Base-by-base conservation (phyloP, 2,797 vertebrate species). In the Labeo calbasu region DNA sequence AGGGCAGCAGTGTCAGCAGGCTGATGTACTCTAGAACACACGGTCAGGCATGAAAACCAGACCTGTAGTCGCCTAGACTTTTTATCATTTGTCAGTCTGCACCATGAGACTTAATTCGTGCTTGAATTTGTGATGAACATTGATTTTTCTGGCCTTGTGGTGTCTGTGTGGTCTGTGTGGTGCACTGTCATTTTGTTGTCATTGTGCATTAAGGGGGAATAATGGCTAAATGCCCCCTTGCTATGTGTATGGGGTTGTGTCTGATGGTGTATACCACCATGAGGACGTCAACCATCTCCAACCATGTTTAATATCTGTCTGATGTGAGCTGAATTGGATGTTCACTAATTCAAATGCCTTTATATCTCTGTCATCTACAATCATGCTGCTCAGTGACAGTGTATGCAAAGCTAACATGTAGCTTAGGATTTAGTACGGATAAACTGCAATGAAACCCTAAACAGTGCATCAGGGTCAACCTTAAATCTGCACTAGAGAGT, bases 1-100 rank as follows among this genome's bases (percentile, higher is more conserved):
- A 86, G 88, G 88, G 88, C 88, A 85, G 72, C 84, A 12, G 55
- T 86, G 84, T 87, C 88, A 89, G 88, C 71, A 85, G 79, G 71
- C 72, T 14, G 59, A 80, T 87, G 79, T 83, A 81, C 81, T 55
- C 36, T 73, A 57, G 57, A 23, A 81, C 66, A 69, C 73, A 83
- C 73, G 53, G 85, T 75, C 86, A 75, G 79, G 84, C 79, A 81
- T 80, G 66, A 79, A 84, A 80, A 80, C 86, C 61, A 83, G 85
- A 77, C 77, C 65, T 40, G 71, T 28, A 32, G 71, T 77, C 55
- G 46, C 32, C 76, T 70, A 32, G 19, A 83, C 50, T 77, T 83
- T 83, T 77, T 48, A 70, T 83, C 73, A 70, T 77, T 77, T 77
- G 73, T 83, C 73, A 50, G 63, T 77, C 50, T 68, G 63, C 72